Base-by-base conservation (phyloP, 2,113 vertebrate genomes). In the Albula goreensis region DNA sequence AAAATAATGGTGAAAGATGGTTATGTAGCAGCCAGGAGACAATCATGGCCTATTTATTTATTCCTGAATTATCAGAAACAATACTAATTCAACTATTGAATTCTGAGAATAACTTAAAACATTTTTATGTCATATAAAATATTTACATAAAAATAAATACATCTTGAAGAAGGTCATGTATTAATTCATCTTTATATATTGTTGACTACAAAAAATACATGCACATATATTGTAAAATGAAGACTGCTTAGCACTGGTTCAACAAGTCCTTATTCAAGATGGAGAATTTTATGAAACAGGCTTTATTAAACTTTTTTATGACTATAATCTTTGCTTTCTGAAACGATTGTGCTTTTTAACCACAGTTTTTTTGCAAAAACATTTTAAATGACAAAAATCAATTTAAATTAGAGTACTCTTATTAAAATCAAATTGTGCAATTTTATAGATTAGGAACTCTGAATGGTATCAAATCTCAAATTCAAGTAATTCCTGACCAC, bases 81-180 rank as follows among this genome's bases (percentile, higher is more conserved):
- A 53, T 83, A 53, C 1, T 48, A 60, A 57, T 79, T 89, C 53
- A 85, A 89, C 25, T 80, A 51, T 79, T 85, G 4, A 17, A 85
- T 60, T 22, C 4, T 85, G 25, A 86, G 83, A 94, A 94, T 91
- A 93, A 89, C 57, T 94, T 90, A 90, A 82, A 85, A 86, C 15
- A 89, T 9, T 60, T 31, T 70, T 17, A 81, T 85, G 63, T 79
- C 89, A 89, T 86, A 17, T 74, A 78, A 51, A 52, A 88, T 92
- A 93, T 94, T 93, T 94, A 95, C 93, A 95, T 66, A 9, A 91
- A 92, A 96, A 96, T 94, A 94, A 95, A 95, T 94, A 94, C 92
- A 95, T 95, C 92, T 94, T 92, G 94, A 95, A 88, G 90, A 92
- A 87, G 92, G 90, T 91, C 91, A 93, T 94, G 94, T 92, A 92